These are phyloP conservation scores for Lasiurus cinereus DNA, from an alignment of 2,113 vertebrate genomes.

Conservation along the genomic window DNA sequence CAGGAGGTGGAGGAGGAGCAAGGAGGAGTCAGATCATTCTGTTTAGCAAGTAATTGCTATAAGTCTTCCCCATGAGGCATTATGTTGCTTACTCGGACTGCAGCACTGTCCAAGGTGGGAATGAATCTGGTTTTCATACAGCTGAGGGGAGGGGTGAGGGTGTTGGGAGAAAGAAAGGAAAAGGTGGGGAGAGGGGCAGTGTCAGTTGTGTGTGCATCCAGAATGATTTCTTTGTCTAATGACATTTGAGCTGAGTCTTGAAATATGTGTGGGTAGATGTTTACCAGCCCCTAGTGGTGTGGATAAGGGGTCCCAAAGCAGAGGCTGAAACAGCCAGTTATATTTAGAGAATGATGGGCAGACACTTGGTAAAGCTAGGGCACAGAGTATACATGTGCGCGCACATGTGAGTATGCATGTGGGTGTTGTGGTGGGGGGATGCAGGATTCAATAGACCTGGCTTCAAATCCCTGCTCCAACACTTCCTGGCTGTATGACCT, in stretches of 20 bases:
- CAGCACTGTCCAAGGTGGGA: background rate
- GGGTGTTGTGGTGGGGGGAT: rapidly evolving
- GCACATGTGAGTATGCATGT: background rate
- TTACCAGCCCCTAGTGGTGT: background rate
- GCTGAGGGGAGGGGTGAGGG: too few relatives aligned
- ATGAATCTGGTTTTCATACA: background rate
- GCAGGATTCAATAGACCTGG: background rate
- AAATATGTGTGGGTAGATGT: background rate
- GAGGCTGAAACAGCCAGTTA: background rate
- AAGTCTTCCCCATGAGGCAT: rapidly evolving
- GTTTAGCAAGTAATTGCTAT: rapidly evolving
- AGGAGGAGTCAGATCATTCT: background rate
- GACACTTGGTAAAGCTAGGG: background rate
- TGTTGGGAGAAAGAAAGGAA: background rate
- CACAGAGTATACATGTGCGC: background rate
- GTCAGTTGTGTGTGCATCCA: rapidly evolving
- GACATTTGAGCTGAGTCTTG: background rate
- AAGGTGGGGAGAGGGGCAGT: too few relatives aligned
- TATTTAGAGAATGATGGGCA: background rate
- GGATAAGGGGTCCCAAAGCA: background rate
- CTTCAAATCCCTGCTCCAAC: background rate
- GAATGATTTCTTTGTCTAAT: background rate
- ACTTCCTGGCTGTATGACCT: background rate
- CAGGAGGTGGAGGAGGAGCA: too few relatives aligned
- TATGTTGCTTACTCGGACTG: background rate